Evolutionary conservation across 1,140 invertebrate genomes (phyloP).

Genomic region (Choristoneura fumiferana): DNA sequence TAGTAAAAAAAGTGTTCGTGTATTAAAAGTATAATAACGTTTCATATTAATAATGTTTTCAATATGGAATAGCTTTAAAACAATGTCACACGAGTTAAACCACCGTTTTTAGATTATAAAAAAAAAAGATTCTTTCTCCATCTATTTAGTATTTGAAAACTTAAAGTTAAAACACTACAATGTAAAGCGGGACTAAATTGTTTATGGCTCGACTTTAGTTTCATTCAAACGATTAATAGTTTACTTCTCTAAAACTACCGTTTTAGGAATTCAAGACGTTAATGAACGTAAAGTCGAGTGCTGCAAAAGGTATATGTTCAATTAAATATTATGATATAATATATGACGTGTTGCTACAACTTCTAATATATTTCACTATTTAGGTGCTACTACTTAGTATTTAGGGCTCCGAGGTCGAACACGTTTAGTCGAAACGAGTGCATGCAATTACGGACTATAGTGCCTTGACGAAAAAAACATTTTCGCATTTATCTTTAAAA

Average conservation of each 20-base stretch:
- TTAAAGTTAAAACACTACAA: constrained; percentile 31
- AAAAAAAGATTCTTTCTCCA: constrained; percentile 35
- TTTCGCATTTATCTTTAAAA: not conserved
- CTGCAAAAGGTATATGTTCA: constrained; percentile 13
- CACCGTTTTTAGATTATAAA: constrained; percentile 66
- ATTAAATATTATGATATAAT: constrained; percentile 30
- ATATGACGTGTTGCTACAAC: constrained; percentile 54
- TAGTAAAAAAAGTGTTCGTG: constrained; percentile 57
- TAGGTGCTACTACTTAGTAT: constrained; percentile 43
- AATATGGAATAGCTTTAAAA: constrained; percentile 59
- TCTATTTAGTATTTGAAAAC: constrained; percentile 23
- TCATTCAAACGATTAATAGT: not conserved
- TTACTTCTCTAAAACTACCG: not conserved
- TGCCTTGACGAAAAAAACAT: constrained; percentile 10
- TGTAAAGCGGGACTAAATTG: constrained; percentile 40
- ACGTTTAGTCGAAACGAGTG: constrained; percentile 2
- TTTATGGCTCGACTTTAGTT: constrained; percentile 4
- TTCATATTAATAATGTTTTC: constrained; percentile 33
- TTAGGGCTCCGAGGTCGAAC: constrained; percentile 20
- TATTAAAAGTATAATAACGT: constrained; percentile 23
- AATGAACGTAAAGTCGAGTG: not conserved
- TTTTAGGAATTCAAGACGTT: too few species aligned
- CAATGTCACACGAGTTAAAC: constrained; percentile 67
- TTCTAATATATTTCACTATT: constrained; percentile 46
- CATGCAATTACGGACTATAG: constrained; percentile 9